Percentiles rank a stretch among this genome's conserved stretches.
Conservation (phyloP, 1,140 invertebrate genomes). For the Cydia fagiglandana region DNA sequence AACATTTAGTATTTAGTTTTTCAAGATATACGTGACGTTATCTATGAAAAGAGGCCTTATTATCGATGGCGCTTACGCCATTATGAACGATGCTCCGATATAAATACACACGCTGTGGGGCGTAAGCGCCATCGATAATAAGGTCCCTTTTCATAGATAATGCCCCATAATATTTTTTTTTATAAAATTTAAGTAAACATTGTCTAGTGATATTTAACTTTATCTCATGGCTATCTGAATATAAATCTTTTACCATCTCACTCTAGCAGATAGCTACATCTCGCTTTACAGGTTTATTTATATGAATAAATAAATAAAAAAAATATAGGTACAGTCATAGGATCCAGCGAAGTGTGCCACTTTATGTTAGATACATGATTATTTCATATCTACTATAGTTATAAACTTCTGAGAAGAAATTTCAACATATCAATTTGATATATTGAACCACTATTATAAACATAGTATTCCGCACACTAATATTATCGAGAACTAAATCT, state of each 20-base stretch:
- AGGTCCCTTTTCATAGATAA: no score
- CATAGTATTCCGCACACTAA: not conserved
- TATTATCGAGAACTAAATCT: not conserved
- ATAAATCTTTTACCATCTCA: not conserved
- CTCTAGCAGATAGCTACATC: not conserved
- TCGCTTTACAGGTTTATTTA: not conserved
- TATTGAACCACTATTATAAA: constrained; percentile 24
- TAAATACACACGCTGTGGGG: no score
- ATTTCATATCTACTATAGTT: constrained; percentile 10
- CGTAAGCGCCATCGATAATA: no score
- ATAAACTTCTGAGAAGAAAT: constrained; percentile 25
- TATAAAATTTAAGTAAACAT: not conserved
- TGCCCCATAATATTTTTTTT: not conserved
- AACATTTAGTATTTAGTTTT: no score
- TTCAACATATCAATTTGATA: constrained; percentile 25
- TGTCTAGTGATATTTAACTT: not conserved
- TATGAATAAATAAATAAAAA: no score
- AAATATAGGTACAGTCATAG: not conserved
- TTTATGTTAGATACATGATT: constrained; percentile 16
- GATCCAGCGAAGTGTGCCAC: not conserved
- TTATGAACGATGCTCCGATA: no score
- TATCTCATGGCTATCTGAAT: not conserved
- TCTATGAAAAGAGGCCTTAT: no score
- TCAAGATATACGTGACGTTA: no score
- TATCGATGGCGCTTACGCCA: no score